phyloP scores from a whole-genome alignment of 2,113 vertebrate genomes.

The Vulpes vulpes region DNA sequence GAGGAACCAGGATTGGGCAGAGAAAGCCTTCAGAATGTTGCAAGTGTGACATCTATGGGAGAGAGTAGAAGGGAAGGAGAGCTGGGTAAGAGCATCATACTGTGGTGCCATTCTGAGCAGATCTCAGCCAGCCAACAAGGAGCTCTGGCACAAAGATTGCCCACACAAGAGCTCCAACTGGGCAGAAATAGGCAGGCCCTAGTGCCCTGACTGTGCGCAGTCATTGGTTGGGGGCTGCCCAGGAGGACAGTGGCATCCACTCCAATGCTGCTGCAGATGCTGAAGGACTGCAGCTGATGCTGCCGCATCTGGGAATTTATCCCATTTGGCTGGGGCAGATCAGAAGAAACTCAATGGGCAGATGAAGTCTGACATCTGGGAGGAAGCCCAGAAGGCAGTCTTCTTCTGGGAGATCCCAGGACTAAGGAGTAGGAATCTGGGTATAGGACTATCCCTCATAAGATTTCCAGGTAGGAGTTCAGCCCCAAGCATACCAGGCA shows the following conservation, averaged over 20 bases:
- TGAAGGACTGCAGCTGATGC: neutral
- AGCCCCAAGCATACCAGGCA: neutral
- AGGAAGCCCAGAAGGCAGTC: neutral
- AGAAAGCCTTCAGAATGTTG: neutral
- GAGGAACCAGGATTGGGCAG: neutral
- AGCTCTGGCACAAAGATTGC: neutral
- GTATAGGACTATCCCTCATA: neutral
- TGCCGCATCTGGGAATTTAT: neutral
- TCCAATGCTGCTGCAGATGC: neutral
- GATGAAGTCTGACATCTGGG: neutral
- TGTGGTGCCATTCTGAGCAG: neutral
- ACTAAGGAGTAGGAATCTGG: neutral
- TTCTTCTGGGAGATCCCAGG: neutral
- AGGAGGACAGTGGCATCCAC: neutral
- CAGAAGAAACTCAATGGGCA: neutral
- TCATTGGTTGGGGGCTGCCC: neutral
- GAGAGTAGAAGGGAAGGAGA: neutral
- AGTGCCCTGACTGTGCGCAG: neutral
- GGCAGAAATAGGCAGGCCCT: slow-evolving; percentile 1
- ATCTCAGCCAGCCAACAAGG: neutral
- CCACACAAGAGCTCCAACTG: neutral
- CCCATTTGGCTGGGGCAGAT: neutral
- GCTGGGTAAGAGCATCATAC: neutral
- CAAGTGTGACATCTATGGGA: neutral
- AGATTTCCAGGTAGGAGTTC: neutral